Base-by-base conservation (phyloP, 2,888 invertebrate species). In the Gymnocheta viridis region DNA sequence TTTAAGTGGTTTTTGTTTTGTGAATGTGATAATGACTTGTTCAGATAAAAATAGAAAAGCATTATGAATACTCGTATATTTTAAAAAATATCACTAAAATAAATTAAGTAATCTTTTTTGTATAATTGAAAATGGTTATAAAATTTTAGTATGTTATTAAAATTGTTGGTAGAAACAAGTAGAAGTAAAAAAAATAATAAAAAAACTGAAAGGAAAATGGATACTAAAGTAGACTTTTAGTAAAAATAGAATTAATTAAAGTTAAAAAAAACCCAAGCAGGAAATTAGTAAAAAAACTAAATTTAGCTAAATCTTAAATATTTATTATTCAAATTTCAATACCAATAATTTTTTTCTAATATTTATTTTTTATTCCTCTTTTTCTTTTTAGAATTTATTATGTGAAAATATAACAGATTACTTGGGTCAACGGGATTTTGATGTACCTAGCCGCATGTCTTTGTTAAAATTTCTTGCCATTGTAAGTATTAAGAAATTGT, bases 401-500 rank as follows among this genome's bases (percentile, higher is more conserved):
- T 87, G 89, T 86, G 89, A 89, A 84, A 90, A 89, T 86, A 87
- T 91, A 86, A 89, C 89, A 73, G 89, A 91, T 86, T 91, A 89
- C 86, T 88, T 91, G 86, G 87, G 87, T 72, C 88, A 89, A 86
- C 88, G 89, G 70, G 89, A 89, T 85, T 87, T 89, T 82, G 85
- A 89, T 82, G 87, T 87, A 74, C 87, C 88, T 67, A 91, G 89
- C 87, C 90, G 88, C 80, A 92, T 91, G 92, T 92, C 92, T 82
- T 87, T 92, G 87, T 93, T 96, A 87, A 96, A 96, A 92, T 95
- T 96, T 91, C 92, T 96, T 91, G 96, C 96, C 89, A 95, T 96
- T 93, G 96, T 96, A 94, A 96, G 96, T 95, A 92, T 87, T 66
- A 67, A 72, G 58, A 60, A 32, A 29, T 47, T 47, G 4, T 41